Conservation (phyloP, 2,888 invertebrate genomes). For the Meganola albula region DNA sequence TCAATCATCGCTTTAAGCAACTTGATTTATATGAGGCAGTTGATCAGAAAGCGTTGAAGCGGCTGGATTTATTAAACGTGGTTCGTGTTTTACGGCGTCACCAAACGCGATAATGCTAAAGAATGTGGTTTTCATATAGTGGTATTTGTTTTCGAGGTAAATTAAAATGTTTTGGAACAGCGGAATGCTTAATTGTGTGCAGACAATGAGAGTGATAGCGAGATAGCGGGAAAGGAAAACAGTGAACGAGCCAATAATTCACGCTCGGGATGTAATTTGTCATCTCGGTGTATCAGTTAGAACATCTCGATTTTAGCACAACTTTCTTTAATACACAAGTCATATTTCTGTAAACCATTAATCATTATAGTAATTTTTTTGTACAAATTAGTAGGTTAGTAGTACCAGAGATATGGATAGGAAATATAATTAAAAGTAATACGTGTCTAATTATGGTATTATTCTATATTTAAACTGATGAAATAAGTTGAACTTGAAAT, state of each 20-base stretch:
- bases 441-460: too few species aligned
- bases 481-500: too few species aligned
- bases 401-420: too few species aligned
- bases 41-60: constrained; percentile 54
- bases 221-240: constrained; percentile 9
- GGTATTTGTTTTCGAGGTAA: constrained; percentile 19
- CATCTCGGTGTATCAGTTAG: too few species aligned
- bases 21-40: constrained; percentile 44
- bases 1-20: constrained; percentile 20
- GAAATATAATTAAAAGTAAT: too few species aligned
- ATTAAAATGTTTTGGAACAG: constrained; percentile 16
- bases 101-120: constrained; percentile 21
- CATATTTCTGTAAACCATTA: too few species aligned
- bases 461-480: too few species aligned
- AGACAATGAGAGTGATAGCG: constrained; percentile 8
- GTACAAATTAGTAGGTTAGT: too few species aligned
- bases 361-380: too few species aligned
- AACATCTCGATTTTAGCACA: too few species aligned
- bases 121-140: constrained; percentile 21
- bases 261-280: neutral
- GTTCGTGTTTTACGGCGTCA: constrained; percentile 29
- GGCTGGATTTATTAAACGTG: constrained; percentile 32
- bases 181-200: constrained; percentile 14
- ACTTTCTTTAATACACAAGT: too few species aligned
- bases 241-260: neutral